A percentile compares a stretch with the other conserved stretches of the same genome.
These are phyloP conservation scores for Hyphantria cunea DNA, from an alignment of 1,140 invertebrate species.

Conservation along the genomic window DNA sequence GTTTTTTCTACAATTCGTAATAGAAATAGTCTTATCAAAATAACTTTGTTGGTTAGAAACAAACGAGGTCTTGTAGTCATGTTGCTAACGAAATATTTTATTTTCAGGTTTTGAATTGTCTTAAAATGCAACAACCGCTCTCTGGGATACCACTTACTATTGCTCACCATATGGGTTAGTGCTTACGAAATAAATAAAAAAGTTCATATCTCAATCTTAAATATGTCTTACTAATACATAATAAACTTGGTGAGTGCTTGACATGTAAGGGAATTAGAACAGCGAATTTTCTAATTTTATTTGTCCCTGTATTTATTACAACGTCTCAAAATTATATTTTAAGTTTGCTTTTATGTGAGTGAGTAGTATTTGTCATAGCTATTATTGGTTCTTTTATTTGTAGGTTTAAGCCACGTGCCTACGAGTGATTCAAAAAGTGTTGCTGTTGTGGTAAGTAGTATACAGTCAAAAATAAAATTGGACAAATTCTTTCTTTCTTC, in stretches of 20 bases:
- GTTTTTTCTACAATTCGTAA: too few relatives aligned
- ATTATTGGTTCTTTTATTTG: not conserved
- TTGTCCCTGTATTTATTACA: too few relatives aligned
- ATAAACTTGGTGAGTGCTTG: too few relatives aligned
- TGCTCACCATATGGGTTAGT: constrained; percentile 70
- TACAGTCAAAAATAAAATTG: not conserved
- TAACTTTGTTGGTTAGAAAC: too few relatives aligned
- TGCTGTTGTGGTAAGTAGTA: constrained; percentile 30
- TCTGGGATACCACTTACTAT: constrained; percentile 68
- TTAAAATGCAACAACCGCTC: constrained; percentile 64
- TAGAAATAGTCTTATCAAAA: too few relatives aligned
- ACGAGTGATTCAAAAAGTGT: constrained; percentile 37
- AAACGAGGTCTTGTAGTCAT: too few relatives aligned
- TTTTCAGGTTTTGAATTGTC: constrained; percentile 59
- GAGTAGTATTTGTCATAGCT: too few relatives aligned
- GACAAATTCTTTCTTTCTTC: too few relatives aligned
- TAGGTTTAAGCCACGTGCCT: constrained; percentile 56
- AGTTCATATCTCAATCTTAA: not conserved
- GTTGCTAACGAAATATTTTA: too few relatives aligned
- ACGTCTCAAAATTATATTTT: too few relatives aligned
- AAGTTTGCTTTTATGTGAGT: too few relatives aligned
- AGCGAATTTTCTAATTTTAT: too few relatives aligned
- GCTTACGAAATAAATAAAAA: not conserved
- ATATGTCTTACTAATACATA: not conserved
- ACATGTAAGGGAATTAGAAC: not conserved